Percentiles rank a stretch among this genome's conserved stretches.
Evolutionary conservation across 2,888 invertebrate genomes (phyloP).

Genomic region (Diploptera punctata): DNA sequence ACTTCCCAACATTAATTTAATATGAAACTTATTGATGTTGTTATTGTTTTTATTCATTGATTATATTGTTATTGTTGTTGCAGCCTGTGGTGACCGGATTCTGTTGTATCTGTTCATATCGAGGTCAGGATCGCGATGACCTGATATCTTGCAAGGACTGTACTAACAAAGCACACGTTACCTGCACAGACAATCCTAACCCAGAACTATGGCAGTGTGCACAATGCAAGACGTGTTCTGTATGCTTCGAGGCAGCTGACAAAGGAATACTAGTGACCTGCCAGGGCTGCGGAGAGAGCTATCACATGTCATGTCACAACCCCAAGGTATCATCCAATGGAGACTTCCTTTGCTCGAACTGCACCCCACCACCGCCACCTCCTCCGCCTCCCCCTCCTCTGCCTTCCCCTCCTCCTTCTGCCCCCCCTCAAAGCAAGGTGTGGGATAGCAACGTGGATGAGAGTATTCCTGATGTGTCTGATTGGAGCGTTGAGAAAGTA

Average conservation of each 20-base stretch:
- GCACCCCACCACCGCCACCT: conserved; percentile 45
- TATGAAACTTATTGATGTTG: too few relatives aligned
- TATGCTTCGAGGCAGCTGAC: conserved; percentile 80
- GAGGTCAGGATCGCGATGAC: conserved; percentile 61
- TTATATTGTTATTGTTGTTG: too few relatives aligned
- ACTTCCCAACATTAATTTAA: too few relatives aligned
- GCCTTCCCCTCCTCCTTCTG: conserved; percentile 44
- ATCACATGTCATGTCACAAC: conserved; percentile 80
- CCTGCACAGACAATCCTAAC: conserved; percentile 66
- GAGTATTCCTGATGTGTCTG: conserved; percentile 76
- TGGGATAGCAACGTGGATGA: conserved; percentile 64
- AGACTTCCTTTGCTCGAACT: conserved; percentile 10
- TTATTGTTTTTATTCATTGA: too few relatives aligned
- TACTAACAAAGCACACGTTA: conserved; percentile 74
- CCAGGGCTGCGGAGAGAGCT: conserved; percentile 83
- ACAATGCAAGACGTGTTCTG: conserved; percentile 85
- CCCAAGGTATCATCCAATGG: conserved; percentile 56
- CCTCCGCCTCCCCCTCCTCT: conserved; percentile 22
- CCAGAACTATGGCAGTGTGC: conserved; percentile 86
- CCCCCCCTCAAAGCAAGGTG: too few relatives aligned
- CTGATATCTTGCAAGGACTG: conserved; percentile 75
- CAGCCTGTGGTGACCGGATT: too few relatives aligned
- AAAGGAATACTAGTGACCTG: conserved; percentile 78
- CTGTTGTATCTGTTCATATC: conserved; percentile 67
- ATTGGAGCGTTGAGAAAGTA: conserved; percentile 86